Evolutionary conservation across 1,140 invertebrate genomes (phyloP).

Genomic region (Drosophila rhopaloa): DNA sequence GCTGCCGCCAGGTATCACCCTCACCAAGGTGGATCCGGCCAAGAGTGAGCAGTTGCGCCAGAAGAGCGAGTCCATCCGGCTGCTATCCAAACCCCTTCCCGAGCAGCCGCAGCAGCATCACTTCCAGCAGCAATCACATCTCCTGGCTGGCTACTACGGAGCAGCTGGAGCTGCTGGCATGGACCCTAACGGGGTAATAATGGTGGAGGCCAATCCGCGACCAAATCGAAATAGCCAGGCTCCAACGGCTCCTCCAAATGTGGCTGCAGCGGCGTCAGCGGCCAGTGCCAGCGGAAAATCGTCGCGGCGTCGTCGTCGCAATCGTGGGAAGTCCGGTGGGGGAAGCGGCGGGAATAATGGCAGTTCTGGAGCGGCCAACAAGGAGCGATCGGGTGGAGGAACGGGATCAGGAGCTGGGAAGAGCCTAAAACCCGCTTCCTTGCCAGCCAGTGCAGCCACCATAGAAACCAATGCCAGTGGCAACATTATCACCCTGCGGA

Average conservation of each 20-base stretch:
- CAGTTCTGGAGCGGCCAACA: slow-evolving; percentile 25
- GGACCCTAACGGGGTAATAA: slow-evolving; percentile 73
- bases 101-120: slow-evolving; percentile 61
- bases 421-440: slow-evolving; percentile 6
- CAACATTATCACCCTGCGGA: slow-evolving; percentile 90
- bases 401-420: slow-evolving; percentile 11
- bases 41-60: slow-evolving; percentile 80
- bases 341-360: slow-evolving; percentile 12
- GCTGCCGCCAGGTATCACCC: slow-evolving; percentile 92
- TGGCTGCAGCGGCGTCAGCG: slow-evolving; percentile 42
- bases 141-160: slow-evolving; percentile 62
- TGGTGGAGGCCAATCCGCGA: slow-evolving; percentile 80
- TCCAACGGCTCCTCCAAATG: slow-evolving; percentile 14
- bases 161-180: slow-evolving; percentile 49
- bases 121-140: slow-evolving; percentile 44
- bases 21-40: slow-evolving; percentile 90
- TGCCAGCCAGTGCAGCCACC: slow-evolving; percentile 25
- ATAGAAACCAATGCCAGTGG: slow-evolving; percentile 72
- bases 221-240: slow-evolving; percentile 39
- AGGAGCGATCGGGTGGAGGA: slow-evolving; percentile 27
- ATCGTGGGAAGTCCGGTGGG: slow-evolving; percentile 85
- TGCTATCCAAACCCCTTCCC: slow-evolving; percentile 69
- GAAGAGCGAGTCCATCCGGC: slow-evolving; percentile 79
- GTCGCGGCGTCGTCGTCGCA: slow-evolving; percentile 87
- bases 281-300: slow-evolving; percentile 57